Base-by-base conservation (phyloP, 2,888 invertebrate genomes). In the Sphaerophoria taeniata region DNA sequence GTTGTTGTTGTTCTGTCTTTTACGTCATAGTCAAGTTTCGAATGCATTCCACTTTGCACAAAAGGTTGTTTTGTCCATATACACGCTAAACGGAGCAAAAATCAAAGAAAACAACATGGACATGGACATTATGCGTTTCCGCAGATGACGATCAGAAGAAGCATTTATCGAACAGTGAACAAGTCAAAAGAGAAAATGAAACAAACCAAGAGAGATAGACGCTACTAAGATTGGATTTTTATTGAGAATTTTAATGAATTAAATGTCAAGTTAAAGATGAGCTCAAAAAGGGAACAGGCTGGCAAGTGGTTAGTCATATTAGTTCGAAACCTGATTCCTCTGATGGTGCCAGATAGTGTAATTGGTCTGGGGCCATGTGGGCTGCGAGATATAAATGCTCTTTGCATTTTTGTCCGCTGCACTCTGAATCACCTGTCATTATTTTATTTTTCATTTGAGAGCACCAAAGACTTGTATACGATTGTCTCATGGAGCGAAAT, bases 171-270 rank as follows among this genome's bases (percentile, higher is more conserved):
- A 81, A 65, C 70, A 43, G 24, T 24, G 24, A 6, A 9, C 43
- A 43, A 39, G 39, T 76, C 56, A 72, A 70, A 74, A 70, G 70
- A 56, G 58, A 73, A 51, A 33, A 47, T n/a, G 45, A 53, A 45
- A 47, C 56, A 16, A 16, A 9, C 45, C 39, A 39, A 34, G 34
- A 67, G 49, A 65, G 11, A 14, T 11, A 58, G 12, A 43, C 3
- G 24, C 39, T 80, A 84, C 79, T 80, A 63, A 81, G 58, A 85
- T 84, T 84, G 84, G 80, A 77, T 81, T 81, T 67, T 85, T 85
- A 85, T 81, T 85, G 85, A 36, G 53, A 85, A 77, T 70, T 77
- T 81, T 85, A 85, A 85, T 85, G 85, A 85, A 81, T 81, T 85
- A 81, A 85, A 85, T 81, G 76, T 81, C 81, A 81, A 60, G 16